Evolutionary conservation across 2,888 invertebrate genomes (phyloP), one percentile per base, ranked within the genome.

Genomic region (Xiphydria camelus): DNA sequence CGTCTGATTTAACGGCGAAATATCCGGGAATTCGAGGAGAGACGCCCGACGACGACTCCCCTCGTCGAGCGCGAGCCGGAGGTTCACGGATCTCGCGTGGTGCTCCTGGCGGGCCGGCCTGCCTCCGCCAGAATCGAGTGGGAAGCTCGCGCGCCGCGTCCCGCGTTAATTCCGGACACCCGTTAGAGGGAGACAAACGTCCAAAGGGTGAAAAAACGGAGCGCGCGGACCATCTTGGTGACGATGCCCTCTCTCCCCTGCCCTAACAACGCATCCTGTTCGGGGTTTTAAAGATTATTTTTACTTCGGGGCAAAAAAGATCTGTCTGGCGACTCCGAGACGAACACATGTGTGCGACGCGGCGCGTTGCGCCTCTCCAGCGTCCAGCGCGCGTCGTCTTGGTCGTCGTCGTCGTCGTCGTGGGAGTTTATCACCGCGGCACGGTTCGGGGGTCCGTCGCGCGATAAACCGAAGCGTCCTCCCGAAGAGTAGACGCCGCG

Each of bases 251-350:
- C 51, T 37, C 22, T 35, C 57, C 51, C 49, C 49, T 47, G 52
- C 60, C 59, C 61, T 59, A 60, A 60, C 64, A 57, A 61, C 70
- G 73, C 73, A 75, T 75, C 74, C 74, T 75, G 74, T 75, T 72
- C 68, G 73, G 72, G 73, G 70, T 73, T 74, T 73, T 73, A 72
- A 71, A 75, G 74, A 72, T 75, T 75, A 75, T 75, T 75, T 75
- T 75, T 75, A 75, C 75, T 61, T 66, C 66, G 64, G 68, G 67
- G 68, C 73, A 73, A 73, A 73, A 74, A 74, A 74, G 66, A 68
- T 66, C 68, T 68, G 73, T 74, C 74, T 74, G 74, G 70, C 71
- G 70, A 70, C 68, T 70, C 61, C 59, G 64, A 61, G 64, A 56
- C 61, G 61, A 53, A 57, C 72, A 68, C 72, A 68, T 68, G 70